Percentiles rank a stretch among this genome's conserved stretches.
phyloP scores from a whole-genome alignment of 2,113 vertebrate species.

The Pedetes capensis region DNA sequence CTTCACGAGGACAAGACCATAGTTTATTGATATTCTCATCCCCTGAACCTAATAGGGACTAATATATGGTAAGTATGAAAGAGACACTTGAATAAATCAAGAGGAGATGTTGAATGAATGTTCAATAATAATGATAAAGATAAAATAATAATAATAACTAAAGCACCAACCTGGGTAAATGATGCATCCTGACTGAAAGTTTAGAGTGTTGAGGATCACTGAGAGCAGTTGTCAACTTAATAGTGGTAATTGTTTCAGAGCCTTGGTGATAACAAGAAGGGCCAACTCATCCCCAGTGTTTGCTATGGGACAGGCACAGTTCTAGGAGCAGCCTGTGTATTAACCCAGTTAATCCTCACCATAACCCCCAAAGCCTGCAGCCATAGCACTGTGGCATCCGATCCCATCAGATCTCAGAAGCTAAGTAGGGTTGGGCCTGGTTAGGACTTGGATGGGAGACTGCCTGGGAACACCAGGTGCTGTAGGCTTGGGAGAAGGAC shows the following conservation, averaged over 20 bases:
- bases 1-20: background rate
- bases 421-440: too few relatives aligned
- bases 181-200: background rate
- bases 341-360: background rate
- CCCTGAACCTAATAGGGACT: background rate
- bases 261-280: background rate
- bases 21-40: background rate
- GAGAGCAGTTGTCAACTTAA: background rate
- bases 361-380: background rate
- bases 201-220: background rate
- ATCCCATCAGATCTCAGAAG: too few relatives aligned
- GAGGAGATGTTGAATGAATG: background rate
- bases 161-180: background rate
- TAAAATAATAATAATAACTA: background rate
- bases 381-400: too few relatives aligned
- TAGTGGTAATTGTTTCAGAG: background rate
- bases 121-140: background rate
- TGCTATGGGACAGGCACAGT: background rate
- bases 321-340: rapidly evolving
- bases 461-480: too few relatives aligned
- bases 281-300: rapidly evolving
- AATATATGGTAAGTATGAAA: background rate
- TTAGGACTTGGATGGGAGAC: too few relatives aligned
- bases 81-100: background rate
- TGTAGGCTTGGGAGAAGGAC: too few relatives aligned